Evolutionary conservation across 2,797 vertebrate genomes (phyloP), one percentile per base, ranked within the genome.

Genomic region (Agapornis canus): DNA sequence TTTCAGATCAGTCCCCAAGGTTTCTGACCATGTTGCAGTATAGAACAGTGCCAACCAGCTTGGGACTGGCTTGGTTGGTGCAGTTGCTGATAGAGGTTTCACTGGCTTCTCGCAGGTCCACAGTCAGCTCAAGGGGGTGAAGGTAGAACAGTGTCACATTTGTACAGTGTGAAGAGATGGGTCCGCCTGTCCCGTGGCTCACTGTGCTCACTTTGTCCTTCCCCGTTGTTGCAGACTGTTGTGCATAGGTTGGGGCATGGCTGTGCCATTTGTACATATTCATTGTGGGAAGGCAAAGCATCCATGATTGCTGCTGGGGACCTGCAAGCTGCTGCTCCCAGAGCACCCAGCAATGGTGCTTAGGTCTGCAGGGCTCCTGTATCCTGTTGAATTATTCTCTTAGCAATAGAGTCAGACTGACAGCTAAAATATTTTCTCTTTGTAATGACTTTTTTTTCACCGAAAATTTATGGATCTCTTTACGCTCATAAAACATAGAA

Each of bases 401-500:
- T 49, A 51, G 79, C 39, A 85, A 23, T 32, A 80, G n/a, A 64
- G 20, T 11, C 39, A 14, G 61, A 78, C 3, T 42, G 86, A 81
- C 76, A 94, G 94, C 61, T 91, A 51, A 92, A 92, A 83, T 86
- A 89, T 90, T 96, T 95, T 90, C 39, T 91, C 83, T 93, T 85
- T 78, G 57, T 39, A 86, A 93, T 72, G 91, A 72, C 71, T 91
- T 68, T 54, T 54, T 82, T 82, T 82, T 60, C 22, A 23, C 86
- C 78, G 42, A 51, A 71, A 83, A 91, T 96, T 72, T 83, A 91
- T 90, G 59, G 65, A 39, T 91, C 47, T 91, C 72, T 93, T 81
- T 54, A 59, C 81, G 49, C 54, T 66, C 61, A 54, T 94, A 83
- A 96, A 91, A 80, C 94, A 81, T 0, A 79, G 61, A 40, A n/a